Evolutionary conservation across 2,888 invertebrate genomes (phyloP).

Genomic region (Caenorhabditis wallacei): DNA sequence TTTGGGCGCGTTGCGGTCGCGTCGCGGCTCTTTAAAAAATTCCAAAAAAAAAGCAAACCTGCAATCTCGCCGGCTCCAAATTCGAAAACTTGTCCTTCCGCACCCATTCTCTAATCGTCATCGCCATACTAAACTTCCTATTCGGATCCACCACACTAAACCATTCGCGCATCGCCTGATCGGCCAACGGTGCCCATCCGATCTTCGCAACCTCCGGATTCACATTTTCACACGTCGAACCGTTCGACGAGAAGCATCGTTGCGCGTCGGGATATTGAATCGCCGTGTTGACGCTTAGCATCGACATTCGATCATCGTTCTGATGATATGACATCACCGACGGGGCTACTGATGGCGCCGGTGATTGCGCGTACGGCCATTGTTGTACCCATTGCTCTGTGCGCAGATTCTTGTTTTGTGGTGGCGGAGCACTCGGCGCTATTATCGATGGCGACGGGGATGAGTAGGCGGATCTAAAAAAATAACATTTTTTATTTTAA

Average conservation of each 20-base stretch:
- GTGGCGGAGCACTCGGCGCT: slow-evolving; percentile 23
- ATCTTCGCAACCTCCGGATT: slow-evolving; percentile 49
- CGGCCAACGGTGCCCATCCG: slow-evolving; percentile 14
- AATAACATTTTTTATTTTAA: neutral
- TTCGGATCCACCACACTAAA: slow-evolving; percentile 26
- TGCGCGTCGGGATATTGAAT: slow-evolving; percentile 56
- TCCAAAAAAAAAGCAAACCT: slow-evolving; percentile 17
- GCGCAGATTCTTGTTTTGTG: slow-evolving; percentile 36
- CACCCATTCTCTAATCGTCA: slow-evolving; percentile 38
- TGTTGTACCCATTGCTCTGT: slow-evolving; percentile 63
- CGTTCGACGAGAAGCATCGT: slow-evolving; percentile 65
- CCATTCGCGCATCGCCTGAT: slow-evolving; percentile 49
- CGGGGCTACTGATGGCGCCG: slow-evolving; percentile 53
- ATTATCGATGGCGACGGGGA: slow-evolving; percentile 41
- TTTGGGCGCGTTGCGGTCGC: too few relatives aligned
- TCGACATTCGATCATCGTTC: slow-evolving; percentile 63
- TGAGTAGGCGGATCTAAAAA: slow-evolving; percentile 40
- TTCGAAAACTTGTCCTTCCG: slow-evolving; percentile 31
- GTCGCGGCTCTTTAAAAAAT: neutral
- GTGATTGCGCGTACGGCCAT: slow-evolving; percentile 57
- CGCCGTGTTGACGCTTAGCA: slow-evolving; percentile 62
- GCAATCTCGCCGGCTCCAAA: slow-evolving; percentile 3
- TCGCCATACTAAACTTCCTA: slow-evolving; percentile 24
- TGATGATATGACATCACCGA: slow-evolving; percentile 57
- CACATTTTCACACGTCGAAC: slow-evolving; percentile 61